Base-by-base conservation (phyloP, 2,888 invertebrate species). In the Willowsia nigromaculata region DNA sequence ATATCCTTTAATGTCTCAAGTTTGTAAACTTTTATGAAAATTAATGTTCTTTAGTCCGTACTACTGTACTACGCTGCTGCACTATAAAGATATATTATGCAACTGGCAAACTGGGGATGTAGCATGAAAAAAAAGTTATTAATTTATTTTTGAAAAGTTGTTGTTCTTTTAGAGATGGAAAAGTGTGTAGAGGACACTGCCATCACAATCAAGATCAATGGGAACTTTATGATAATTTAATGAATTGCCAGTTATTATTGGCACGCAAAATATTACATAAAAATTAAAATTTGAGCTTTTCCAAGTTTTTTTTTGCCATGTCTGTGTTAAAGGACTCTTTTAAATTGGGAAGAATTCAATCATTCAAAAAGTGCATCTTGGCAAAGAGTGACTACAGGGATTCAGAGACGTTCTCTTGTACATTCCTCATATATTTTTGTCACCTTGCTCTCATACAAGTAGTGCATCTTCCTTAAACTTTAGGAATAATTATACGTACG, bases 171-270 rank as follows among this genome's bases (percentile, higher is more conserved):
- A 65, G 30, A 1, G 50, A 37, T 37, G 37, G 3, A 65, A 30
- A 59, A 37, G n/a, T 9, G 11, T n/a, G 22, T 18, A 18, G 27
- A 9, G 9, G 27, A n/a, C 71, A 43, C 43, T 56, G 27, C 40
- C 59, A 81, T 59, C 81, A 18, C 22, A 71, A 59, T 81, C 81
- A 81, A 59, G 43, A 81, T 81, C 81, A 81, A 81, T 81, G 81
- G 59, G 62, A 81, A 81, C 81, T 59, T 81, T 59, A 81, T 81
- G 81, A 43, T 59, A 81, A n/a, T n/a, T n/a, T n/a, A n/a, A 81
- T 81, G 18, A 80, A 80, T 78, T 81, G 59, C 25, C 25, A 59
- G 40, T 40, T 59, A 62, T 81, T 81, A 81, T 59, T 62, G 56
- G 59, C 81, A 81, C 62, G 81, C 81, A 81, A 62, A 43, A 43